These are phyloP conservation scores for Proteles cristata DNA, from an alignment of 2,113 vertebrate genomes.

Conservation along the genomic window DNA sequence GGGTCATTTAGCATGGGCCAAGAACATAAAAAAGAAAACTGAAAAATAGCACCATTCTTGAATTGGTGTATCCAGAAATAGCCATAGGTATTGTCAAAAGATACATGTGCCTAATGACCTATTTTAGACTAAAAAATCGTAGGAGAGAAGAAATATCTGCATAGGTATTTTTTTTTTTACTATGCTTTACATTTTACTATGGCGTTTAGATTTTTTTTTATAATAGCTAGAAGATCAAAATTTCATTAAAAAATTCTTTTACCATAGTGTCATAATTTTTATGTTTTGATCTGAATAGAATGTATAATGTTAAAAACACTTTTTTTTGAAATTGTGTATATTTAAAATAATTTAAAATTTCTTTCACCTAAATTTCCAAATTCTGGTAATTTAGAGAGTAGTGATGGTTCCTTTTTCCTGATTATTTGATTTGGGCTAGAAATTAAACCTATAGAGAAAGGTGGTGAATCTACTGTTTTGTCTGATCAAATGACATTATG, in stretches of 20 bases:
- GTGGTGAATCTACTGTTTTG: not conserved
- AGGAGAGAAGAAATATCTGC: not conserved
- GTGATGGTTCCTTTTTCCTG: not conserved
- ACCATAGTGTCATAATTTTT: not conserved
- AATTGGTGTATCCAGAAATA: constrained; percentile 11
- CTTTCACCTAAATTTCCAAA: not conserved
- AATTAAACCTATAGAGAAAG: not conserved
- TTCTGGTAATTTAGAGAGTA: not conserved
- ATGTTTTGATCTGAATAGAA: not conserved
- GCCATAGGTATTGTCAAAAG: not conserved
- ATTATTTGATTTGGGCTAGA: not conserved
- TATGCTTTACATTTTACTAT: not conserved
- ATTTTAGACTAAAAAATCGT: not conserved
- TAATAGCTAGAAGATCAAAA: not conserved
- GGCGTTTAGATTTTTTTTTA: not conserved
- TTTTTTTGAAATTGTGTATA: not conserved
- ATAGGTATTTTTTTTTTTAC: not conserved
- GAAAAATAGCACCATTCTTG: not conserved
- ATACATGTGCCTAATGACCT: not conserved
- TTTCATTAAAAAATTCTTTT: not conserved
- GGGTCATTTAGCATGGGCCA: not conserved
- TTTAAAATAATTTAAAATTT: not conserved
- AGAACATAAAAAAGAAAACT: not conserved
- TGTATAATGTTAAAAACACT: not conserved
- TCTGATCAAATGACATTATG: not conserved